These are phyloP conservation scores for Pangasianodon gigas DNA, from an alignment of 2,113 vertebrate species.

Conservation along the genomic window DNA sequence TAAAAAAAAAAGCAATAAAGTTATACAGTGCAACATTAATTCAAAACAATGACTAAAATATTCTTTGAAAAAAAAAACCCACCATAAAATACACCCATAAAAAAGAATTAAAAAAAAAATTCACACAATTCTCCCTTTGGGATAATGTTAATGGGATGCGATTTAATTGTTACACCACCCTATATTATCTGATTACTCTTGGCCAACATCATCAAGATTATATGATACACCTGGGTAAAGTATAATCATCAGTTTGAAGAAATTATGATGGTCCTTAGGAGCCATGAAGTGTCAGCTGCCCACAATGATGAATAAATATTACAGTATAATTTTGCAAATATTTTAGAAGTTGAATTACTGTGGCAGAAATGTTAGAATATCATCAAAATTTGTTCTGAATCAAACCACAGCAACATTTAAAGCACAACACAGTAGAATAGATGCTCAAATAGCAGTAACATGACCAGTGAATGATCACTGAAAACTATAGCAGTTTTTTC, in stretches of 20 bases:
- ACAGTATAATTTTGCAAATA: not conserved
- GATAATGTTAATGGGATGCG: too few species aligned
- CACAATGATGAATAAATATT: not conserved
- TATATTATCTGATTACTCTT: not conserved
- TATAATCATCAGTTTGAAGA: not conserved
- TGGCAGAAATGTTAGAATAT: too few species aligned
- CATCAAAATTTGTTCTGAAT: not conserved
- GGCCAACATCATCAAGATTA: not conserved
- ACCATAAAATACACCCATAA: not conserved
- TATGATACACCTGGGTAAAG: not conserved
- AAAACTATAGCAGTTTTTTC: conserved; percentile 51
- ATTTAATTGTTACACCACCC: not conserved
- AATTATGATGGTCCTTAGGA: not conserved
- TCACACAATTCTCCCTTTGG: not conserved
- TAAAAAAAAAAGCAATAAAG: not conserved
- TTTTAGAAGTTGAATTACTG: too few species aligned
- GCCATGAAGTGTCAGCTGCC: not conserved
- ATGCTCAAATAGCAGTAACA: not conserved
- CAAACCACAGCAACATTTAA: not conserved
- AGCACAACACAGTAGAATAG: not conserved
- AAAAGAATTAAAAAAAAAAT: not conserved
- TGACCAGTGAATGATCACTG: not conserved
- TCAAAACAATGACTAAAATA: not conserved
- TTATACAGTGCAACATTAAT: not conserved
- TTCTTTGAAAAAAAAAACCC: not conserved